A percentile compares a stretch with the other conserved stretches of the same genome.
phyloP scores from a whole-genome alignment of 2,797 vertebrate species.

The Pitangus sulphuratus region DNA sequence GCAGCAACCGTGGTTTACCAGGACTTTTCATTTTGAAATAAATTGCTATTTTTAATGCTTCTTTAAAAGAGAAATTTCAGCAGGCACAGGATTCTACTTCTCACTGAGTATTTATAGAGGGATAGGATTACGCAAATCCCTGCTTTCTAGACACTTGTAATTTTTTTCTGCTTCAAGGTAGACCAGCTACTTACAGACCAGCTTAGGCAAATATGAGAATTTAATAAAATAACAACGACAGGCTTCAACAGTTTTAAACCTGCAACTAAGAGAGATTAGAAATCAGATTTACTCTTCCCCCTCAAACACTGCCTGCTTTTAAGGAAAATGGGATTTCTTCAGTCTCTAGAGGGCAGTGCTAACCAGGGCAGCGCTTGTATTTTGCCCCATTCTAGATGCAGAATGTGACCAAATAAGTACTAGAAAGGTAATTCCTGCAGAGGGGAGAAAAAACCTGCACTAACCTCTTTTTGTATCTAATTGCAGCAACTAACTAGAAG shows the following conservation, averaged over 20 bases:
- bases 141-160: background rate
- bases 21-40: background rate
- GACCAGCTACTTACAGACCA: background rate
- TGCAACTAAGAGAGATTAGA: background rate
- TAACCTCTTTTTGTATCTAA: background rate
- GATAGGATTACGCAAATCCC: conserved; percentile 8
- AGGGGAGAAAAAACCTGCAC: background rate
- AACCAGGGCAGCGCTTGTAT: background rate
- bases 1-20: background rate
- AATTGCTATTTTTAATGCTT: background rate
- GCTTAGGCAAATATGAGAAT: background rate
- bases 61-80: background rate
- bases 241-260: background rate
- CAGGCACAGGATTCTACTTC: background rate
- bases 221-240: background rate
- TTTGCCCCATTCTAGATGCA: background rate
- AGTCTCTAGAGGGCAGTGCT: conserved; percentile 81
- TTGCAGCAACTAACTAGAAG: background rate
- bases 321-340: background rate
- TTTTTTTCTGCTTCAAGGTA: background rate
- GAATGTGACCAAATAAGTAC: background rate
- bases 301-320: background rate
- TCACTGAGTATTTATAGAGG: background rate
- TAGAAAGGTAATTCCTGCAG: background rate
- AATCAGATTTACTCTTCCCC: background rate